Evolutionary conservation across 35 echinoderm and acorn worm species (phyloP).

Genomic region (Holothuria glaberrima): DNA sequence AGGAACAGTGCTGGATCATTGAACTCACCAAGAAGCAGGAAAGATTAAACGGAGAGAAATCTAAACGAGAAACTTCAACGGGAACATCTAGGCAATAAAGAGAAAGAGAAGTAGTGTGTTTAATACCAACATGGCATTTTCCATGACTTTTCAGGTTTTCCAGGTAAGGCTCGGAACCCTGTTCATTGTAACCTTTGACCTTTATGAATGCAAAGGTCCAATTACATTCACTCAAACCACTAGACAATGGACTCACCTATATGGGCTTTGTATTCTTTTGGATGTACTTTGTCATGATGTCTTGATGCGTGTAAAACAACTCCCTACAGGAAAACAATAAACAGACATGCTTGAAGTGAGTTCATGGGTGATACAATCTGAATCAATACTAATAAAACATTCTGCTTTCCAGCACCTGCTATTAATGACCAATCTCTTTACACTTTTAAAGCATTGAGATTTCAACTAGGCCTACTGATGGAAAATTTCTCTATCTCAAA

Average conservation of each 20-base stretch:
- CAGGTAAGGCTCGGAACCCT: no score
- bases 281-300: conserved; percentile 46
- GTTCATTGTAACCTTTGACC: neutral
- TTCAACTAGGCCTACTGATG: no score
- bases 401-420: no score
- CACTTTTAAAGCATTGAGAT: no score
- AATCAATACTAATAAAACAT: no score
- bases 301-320: conserved; percentile 44
- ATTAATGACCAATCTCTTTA: no score
- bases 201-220: neutral
- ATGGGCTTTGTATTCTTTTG: conserved; percentile 26
- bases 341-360: neutral
- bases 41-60: conserved; percentile 87
- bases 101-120: neutral
- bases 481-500: no score
- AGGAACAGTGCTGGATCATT: neutral
- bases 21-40: conserved; percentile 86
- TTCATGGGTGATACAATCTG: no score
- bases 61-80: conserved; percentile 69
- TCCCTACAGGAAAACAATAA: conserved; percentile 12
- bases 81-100: conserved; percentile 66
- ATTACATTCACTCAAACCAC: neutral
- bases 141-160: no score
- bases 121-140: no score
- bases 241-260: conserved; percentile 12